phyloP scores from a whole-genome alignment of 2,888 invertebrate genomes.

The Caenorhabditis sp. region DNA sequence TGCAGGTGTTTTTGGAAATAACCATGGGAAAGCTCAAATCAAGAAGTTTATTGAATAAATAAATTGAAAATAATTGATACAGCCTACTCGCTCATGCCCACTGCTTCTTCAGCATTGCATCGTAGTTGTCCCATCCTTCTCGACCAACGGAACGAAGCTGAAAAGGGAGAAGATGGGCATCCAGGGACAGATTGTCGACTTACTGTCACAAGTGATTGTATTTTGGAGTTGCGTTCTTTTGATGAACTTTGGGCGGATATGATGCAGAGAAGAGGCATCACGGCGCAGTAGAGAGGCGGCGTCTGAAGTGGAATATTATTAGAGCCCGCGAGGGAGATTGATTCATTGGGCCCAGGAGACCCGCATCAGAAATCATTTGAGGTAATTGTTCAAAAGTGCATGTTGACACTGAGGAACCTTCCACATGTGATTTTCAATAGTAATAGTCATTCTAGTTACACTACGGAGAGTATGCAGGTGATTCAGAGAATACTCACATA shows the following conservation, averaged over 20 bases:
- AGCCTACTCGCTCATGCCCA: conserved; percentile 54
- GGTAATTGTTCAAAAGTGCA: neutral
- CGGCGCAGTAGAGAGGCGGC: conserved; percentile 54
- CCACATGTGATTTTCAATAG: no score
- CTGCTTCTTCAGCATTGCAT: conserved; percentile 33
- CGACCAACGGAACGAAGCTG: conserved; percentile 40
- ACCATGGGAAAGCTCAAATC: neutral
- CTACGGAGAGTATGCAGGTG: no score
- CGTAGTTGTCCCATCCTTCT: conserved; percentile 61
- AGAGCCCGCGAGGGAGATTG: neutral
- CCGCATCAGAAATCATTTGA: neutral
- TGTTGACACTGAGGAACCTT: no score
- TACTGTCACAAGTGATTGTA: conserved; percentile 43
- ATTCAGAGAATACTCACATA: conserved; percentile 32
- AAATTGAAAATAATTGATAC: no score
- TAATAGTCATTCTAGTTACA: no score
- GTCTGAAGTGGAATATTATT: conserved; percentile 26
- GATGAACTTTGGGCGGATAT: conserved; percentile 23
- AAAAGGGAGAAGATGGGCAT: neutral
- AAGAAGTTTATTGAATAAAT: conserved; percentile 29
- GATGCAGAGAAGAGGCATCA: conserved; percentile 52
- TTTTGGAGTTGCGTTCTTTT: conserved; percentile 46
- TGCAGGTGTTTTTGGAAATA: neutral
- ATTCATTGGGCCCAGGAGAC: neutral
- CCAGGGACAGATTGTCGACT: neutral